Base-by-base conservation (phyloP, 2,113 vertebrate genomes). In the Zapornia atra region DNA sequence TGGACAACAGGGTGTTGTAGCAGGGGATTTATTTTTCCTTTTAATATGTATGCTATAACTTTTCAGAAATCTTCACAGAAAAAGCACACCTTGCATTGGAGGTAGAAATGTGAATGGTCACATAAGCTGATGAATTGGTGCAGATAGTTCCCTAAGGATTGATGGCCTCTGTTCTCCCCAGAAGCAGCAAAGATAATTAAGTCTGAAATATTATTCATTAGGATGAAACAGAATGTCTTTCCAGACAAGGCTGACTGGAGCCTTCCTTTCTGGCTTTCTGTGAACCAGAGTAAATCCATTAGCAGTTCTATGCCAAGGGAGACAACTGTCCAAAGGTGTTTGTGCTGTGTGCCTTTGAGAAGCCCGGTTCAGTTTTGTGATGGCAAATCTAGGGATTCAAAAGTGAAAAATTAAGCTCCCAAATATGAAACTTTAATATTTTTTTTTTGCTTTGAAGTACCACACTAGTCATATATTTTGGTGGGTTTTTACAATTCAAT, bases 121-220 rank as follows among this genome's bases (percentile, higher is more conserved):
- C 1, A 1, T 10, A 20, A 0, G 0, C 51, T 36, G 59, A 71
- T 31, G 56, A 72, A 73, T 28, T 31, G 13, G 21, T 53, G 42
- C 0, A 0, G 22, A 33, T 13, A 28, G 11, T 75, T 92, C 87
- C 64, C 12, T 59, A 51, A 81, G 56, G 26, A 73, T 3, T 34
- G 46, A 81, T 63, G 76, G 40, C 29, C 16, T 92, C 71, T 83
- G 18, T 73, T 21, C 20, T 15, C 46, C 10, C 33, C 3, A 56
- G 31, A 81, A 84, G 29, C 40, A 57, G 61, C 29, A 70, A 86
- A 88, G 60, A 54, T 46, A 78, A 70, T 82, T 92, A 86, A 65
- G 65, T 34, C 31, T 83, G 57, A 90, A 95, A 81, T 91, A 54
- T 34, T 19, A 10, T 34, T 53, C 65, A 84, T 20, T 12, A 60